These are phyloP conservation scores for Sebastes reedi DNA, from an alignment of 2,797 vertebrate species.

Conservation along the genomic window DNA sequence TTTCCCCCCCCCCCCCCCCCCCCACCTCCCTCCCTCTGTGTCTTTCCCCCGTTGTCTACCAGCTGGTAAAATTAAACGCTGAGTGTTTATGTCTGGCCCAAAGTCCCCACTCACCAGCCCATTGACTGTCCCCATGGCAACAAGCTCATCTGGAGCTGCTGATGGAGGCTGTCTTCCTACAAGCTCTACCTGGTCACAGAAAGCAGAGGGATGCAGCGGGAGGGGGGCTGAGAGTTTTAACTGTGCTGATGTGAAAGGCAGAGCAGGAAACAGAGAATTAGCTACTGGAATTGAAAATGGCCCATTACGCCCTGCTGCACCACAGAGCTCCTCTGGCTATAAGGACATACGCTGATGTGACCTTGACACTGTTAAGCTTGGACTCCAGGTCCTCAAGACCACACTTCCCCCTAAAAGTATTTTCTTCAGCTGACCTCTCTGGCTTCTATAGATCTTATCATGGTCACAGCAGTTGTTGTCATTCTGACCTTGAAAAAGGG, in stretches of 20 bases:
- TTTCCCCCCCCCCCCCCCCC: neutral
- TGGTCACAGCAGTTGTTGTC: conserved; percentile 43
- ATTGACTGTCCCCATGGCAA: conserved; percentile 87
- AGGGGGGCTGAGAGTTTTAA: conserved; percentile 56
- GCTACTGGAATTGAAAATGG: conserved; percentile 53
- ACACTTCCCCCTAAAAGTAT: conserved; percentile 8
- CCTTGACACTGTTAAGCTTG: conserved; percentile 57
- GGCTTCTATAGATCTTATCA: conserved; percentile 39
- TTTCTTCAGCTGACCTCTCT: conserved; percentile 37
- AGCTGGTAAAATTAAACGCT: conserved; percentile 79
- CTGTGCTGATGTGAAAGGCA: conserved; percentile 43
- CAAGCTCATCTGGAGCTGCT: conserved; percentile 80
- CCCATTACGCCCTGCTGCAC: conserved; percentile 45
- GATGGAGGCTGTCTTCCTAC: conserved; percentile 75
- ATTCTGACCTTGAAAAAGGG: conserved; percentile 67
- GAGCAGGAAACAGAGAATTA: conserved; percentile 44
- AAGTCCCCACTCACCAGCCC: conserved; percentile 80
- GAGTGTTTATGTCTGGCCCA: conserved; percentile 81
- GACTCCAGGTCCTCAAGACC: conserved; percentile 36
- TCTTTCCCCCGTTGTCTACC: conserved; percentile 69
- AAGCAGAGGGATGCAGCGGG: conserved; percentile 21
- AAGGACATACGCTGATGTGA: conserved; percentile 42
- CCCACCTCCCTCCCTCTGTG: no score
- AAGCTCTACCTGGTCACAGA: conserved; percentile 73
- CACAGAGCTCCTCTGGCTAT: conserved; percentile 38